Conservation (phyloP, 2,888 invertebrate species). For the Pyralis farinalis region DNA sequence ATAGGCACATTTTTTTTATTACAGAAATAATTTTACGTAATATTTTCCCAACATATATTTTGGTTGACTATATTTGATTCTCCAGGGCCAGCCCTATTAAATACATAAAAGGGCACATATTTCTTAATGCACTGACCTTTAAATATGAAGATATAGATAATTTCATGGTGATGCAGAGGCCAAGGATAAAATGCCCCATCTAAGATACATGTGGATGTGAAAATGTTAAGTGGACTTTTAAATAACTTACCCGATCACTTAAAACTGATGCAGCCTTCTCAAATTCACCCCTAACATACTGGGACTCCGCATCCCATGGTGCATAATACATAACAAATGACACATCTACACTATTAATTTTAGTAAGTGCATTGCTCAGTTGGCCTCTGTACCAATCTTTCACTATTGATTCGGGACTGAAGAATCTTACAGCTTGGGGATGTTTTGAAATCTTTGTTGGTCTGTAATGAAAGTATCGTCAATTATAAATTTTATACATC, state of each 20-base stretch:
- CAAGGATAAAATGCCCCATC: too few species aligned
- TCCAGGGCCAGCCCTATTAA: too few species aligned
- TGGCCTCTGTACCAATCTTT: conserved; percentile 91
- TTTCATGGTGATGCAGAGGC: too few species aligned
- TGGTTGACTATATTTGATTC: too few species aligned
- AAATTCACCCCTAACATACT: conserved; percentile 87
- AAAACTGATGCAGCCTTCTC: conserved; percentile 86
- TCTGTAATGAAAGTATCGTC: conserved; percentile 35
- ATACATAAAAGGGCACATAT: too few species aligned
- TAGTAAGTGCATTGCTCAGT: conserved; percentile 82
- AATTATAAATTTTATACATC: too few species aligned
- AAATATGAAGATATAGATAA: too few species aligned
- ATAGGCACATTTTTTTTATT: too few species aligned
- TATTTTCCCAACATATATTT: too few species aligned
- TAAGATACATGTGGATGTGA: too few species aligned
- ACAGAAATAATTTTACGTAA: too few species aligned
- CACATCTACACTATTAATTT: conserved; percentile 85
- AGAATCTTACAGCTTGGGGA: conserved; percentile 85
- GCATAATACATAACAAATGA: conserved; percentile 97
- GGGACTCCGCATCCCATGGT: conserved; percentile 95
- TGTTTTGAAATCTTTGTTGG: conserved; percentile 63
- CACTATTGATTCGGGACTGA: conserved; percentile 84
- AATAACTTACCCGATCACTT: conserved; percentile 83
- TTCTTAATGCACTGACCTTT: too few species aligned
- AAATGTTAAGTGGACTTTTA: not conserved